Base-by-base conservation (phyloP, 1,140 invertebrate species). In the Geopemphigus sp. region DNA sequence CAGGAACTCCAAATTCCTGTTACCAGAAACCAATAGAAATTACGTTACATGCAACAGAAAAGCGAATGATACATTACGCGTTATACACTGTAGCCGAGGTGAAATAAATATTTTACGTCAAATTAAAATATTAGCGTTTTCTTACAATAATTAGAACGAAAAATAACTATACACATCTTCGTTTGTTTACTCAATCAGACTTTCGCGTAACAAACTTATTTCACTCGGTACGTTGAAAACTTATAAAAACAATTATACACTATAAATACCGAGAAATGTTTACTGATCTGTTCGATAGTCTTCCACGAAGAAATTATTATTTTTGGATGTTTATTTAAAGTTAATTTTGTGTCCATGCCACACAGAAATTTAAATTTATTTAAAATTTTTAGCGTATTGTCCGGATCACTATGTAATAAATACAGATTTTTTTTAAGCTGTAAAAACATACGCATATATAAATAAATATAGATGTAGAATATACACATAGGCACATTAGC, bases 1-100 rank as follows among this genome's bases (percentile, higher is more conserved):
- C 57, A 2, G 74, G 74, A 78, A 78, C 29, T 22, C 57, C 32
- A 78, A 78, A 78, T 5, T 78, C 74, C 74, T 78, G 22, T 47
- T n/a, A 72, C 10, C 17, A 6, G 29, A 72, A 54, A 72, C n/a
- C 45, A n/a, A 66, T 5, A 45, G 19, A 1, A 32, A 19, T 32
- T 32, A 64, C 15, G 29, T 26, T 39, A 8, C 2, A 11, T 64
- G 19, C 15, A 61, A 61, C 22, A 61, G n/a, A n/a, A n/a, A n/a
- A n/a, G n/a, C n/a, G n/a, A n/a, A n/a, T n/a, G n/a, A n/a, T n/a
- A n/a, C n/a, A n/a, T n/a, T n/a, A n/a, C n/a, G n/a, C n/a, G n/a
- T n/a, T n/a, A n/a, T n/a, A n/a, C n/a, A n/a, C n/a, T n/a, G n/a
- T n/a, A n/a, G n/a, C n/a, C n/a, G n/a, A n/a, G n/a, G n/a, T n/a